A percentile compares a stretch with the other conserved stretches of the same genome.
Conservation (phyloP, 92 coral and sea anemone species). For the Phenganax subtilis region DNA sequence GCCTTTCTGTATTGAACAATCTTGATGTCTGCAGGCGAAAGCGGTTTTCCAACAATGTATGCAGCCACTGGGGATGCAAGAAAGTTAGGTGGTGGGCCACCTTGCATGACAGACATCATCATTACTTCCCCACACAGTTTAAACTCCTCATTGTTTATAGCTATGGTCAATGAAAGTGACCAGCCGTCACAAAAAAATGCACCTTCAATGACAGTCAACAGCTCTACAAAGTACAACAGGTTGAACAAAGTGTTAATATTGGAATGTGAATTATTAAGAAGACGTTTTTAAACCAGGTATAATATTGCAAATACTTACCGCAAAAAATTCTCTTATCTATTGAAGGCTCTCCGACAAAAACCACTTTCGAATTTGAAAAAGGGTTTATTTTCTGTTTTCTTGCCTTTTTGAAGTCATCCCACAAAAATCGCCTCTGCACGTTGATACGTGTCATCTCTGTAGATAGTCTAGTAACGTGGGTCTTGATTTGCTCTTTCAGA, state of each 20-base stretch:
- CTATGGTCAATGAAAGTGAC: not conserved
- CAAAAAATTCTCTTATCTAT: conserved; percentile 21
- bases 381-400: conserved; percentile 5
- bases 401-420: conserved; percentile 21
- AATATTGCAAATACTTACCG: not conserved
- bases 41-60: conserved; percentile 11
- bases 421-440: conserved; percentile 2
- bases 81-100: conserved; percentile 18
- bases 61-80: conserved; percentile 12
- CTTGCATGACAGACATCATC: conserved; percentile 15
- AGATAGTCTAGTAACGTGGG: not conserved
- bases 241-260: too few relatives aligned
- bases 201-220: conserved; percentile 6
- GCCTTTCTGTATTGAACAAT: not conserved
- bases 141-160: not conserved
- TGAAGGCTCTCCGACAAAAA: conserved; percentile 21
- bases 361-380: conserved; percentile 18
- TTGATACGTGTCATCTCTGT: conserved; percentile 2
- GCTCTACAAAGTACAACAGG: not conserved
- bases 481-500: not conserved
- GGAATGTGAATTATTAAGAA: too few relatives aligned
- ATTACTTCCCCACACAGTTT: conserved; percentile 6
- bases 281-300: too few relatives aligned
- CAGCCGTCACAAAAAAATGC: not conserved
- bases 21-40: conserved; percentile 4